These are phyloP conservation scores for Sebastes fasciatus DNA, from an alignment of 2,113 vertebrate species.

Conservation along the genomic window DNA sequence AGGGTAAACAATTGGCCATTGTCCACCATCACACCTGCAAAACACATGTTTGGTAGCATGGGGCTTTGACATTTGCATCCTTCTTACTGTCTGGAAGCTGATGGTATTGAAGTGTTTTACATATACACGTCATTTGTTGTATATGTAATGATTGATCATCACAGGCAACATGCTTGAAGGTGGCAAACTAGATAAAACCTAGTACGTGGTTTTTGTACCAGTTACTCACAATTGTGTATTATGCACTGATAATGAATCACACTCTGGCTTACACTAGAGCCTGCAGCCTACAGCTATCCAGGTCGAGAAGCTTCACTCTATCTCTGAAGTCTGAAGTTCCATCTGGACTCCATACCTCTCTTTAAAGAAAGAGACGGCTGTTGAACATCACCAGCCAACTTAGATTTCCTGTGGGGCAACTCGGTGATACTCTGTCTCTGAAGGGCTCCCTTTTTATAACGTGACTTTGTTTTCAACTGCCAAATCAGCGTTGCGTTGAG, in stretches of 20 bases:
- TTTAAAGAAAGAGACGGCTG: constrained; percentile 28
- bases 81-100: constrained; percentile 16
- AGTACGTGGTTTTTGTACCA: accelerated
- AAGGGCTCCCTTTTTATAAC: constrained; percentile 23
- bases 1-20: constrained; percentile 57
- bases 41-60: constrained; percentile 36
- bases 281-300: neutral
- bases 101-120: neutral
- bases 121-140: neutral
- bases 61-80: constrained; percentile 15
- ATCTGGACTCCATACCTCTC: constrained; percentile 20
- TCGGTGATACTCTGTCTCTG: constrained; percentile 17
- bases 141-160: neutral
- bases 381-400: constrained; percentile 26
- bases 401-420: constrained; percentile 31
- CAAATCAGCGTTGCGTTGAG: neutral
- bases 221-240: neutral
- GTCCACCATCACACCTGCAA: constrained; percentile 64
- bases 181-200: neutral
- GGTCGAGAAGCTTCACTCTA: constrained; percentile 1
- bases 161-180: neutral
- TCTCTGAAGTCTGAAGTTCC: constrained; percentile 9
- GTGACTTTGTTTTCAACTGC: constrained; percentile 14
- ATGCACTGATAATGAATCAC: neutral
- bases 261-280: neutral